These are phyloP conservation scores for Ceraclea dissimilis DNA, from an alignment of 2,888 invertebrate species.

Conservation along the genomic window DNA sequence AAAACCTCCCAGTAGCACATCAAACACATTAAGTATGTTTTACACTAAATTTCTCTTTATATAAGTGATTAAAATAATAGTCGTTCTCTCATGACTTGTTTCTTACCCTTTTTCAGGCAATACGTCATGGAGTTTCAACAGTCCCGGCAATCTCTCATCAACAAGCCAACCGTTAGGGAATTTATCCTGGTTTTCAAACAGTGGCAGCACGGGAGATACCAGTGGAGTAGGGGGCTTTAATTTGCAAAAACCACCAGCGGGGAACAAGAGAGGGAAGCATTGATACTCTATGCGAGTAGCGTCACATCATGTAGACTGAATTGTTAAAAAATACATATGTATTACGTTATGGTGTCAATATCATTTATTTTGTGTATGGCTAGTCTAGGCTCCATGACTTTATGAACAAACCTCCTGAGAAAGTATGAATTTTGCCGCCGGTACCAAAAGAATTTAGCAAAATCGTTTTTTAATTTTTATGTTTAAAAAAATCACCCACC, in stretches of 20 bases:
- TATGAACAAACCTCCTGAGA: no score
- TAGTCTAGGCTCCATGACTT: no score
- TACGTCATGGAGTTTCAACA: conserved; percentile 18
- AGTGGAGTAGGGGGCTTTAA: conserved; percentile 42
- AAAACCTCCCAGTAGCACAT: conserved; percentile 1
- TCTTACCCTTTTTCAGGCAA: conserved; percentile 9
- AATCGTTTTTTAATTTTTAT: no score
- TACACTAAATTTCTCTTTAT: background rate
- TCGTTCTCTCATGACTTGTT: background rate
- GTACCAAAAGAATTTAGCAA: no score
- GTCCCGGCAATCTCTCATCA: conserved; percentile 31
- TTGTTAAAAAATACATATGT: no score
- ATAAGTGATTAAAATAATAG: background rate
- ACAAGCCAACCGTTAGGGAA: conserved; percentile 23
- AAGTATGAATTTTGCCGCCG: no score
- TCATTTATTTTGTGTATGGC: no score
- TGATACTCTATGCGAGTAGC: conserved; percentile 33
- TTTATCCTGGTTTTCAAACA: conserved; percentile 31
- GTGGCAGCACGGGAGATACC: conserved; percentile 30
- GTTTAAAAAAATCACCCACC: no score
- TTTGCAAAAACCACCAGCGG: conserved; percentile 62
- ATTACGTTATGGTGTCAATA: no score
- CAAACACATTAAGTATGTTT: conserved; percentile 13
- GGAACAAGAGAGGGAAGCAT: conserved; percentile 62
- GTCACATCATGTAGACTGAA: no score